These are phyloP conservation scores for Clepsis dumicolana DNA, from an alignment of 2,888 invertebrate genomes.

Conservation along the genomic window DNA sequence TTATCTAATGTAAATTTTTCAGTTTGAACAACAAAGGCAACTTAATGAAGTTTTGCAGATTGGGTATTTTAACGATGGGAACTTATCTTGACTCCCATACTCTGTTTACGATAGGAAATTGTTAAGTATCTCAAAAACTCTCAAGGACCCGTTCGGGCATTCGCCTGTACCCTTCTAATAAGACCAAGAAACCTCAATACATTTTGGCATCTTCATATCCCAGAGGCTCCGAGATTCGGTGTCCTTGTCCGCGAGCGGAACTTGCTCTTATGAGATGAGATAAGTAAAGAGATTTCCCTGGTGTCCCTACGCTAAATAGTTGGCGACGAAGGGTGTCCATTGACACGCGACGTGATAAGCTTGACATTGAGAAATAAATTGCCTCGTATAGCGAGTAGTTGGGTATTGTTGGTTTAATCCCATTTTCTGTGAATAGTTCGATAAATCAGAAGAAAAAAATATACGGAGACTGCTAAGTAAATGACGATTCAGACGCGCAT, in stretches of 20 bases:
- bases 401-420: no score
- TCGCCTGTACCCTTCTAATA: constrained; percentile 26
- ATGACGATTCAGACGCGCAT: no score
- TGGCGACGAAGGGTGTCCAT: constrained; percentile 43
- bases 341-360: constrained; percentile 42
- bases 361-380: constrained; percentile 4
- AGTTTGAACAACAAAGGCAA: background rate
- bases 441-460: no score
- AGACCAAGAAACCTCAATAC: constrained; percentile 46
- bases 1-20: background rate
- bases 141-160: background rate
- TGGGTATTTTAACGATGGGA: no score
- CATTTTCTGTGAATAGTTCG: no score
- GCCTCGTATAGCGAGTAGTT: background rate
- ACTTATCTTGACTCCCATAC: background rate
- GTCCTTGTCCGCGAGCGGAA: constrained; percentile 64
- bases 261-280: constrained; percentile 74
- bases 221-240: constrained; percentile 48
- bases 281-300: constrained; percentile 81
- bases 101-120: background rate
- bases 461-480: no score
- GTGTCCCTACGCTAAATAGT: constrained; percentile 57
- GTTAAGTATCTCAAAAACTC: background rate
- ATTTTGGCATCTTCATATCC: constrained; percentile 50
- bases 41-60: background rate